These are phyloP conservation scores for Ochotona princeps DNA, from an alignment of 2,113 vertebrate species.

Conservation along the genomic window DNA sequence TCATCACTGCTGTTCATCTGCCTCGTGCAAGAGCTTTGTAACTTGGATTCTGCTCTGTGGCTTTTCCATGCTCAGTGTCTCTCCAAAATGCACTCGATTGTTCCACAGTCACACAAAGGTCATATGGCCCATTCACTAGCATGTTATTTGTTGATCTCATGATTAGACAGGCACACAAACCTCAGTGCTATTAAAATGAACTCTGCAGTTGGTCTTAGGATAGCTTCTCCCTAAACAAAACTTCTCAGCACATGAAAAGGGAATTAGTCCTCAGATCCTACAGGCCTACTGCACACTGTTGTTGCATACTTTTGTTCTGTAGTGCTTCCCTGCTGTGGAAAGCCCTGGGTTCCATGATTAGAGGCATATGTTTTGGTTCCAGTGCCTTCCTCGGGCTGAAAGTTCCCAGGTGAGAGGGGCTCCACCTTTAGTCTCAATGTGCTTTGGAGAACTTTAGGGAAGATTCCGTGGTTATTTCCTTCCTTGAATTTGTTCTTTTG, in stretches of 20 bases:
- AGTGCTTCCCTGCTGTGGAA: neutral
- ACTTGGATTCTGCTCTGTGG: constrained; percentile 55
- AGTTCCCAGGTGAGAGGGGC: neutral
- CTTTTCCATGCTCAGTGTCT: constrained; percentile 61
- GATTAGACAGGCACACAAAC: constrained; percentile 79
- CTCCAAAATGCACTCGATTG: constrained; percentile 66
- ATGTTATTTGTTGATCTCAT: constrained; percentile 78
- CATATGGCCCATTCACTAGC: constrained; percentile 61
- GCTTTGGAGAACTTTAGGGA: constrained; percentile 31
- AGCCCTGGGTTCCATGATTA: constrained; percentile 17
- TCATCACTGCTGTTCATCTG: constrained; percentile 26
- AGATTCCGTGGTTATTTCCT: constrained; percentile 49
- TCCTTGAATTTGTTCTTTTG: constrained; percentile 59
- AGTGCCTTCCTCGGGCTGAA: neutral
- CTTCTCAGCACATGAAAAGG: constrained; percentile 66
- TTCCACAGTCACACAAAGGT: constrained; percentile 71
- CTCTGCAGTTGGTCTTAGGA: constrained; percentile 66
- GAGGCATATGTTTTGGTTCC: neutral
- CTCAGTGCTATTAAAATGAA: constrained; percentile 71
- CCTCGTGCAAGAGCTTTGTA: neutral
- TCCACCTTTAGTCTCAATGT: neutral
- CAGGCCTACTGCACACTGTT: neutral
- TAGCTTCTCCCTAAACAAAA: constrained; percentile 60
- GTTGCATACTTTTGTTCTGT: neutral
- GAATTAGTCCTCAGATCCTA: constrained; percentile 61